Conservation (phyloP, 2,797 vertebrate species). For the Chelmon rostratus region DNA sequence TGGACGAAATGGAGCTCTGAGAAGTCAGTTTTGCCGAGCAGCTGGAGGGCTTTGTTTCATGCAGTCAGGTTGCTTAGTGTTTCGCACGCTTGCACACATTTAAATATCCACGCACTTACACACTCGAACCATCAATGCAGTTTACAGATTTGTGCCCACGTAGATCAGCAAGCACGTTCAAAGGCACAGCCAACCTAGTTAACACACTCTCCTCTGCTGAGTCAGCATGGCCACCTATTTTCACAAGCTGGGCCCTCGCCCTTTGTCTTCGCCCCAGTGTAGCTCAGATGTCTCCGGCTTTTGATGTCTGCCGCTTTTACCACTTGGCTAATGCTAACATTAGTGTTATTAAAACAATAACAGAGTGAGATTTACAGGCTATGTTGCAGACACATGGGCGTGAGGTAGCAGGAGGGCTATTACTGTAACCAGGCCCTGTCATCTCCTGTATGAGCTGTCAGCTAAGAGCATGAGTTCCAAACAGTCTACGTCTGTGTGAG, state of each 20-base stretch:
- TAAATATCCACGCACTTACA: slow-evolving; percentile 29
- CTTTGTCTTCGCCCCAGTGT: slow-evolving; percentile 69
- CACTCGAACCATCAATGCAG: slow-evolving; percentile 37
- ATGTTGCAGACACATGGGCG: slow-evolving; percentile 71
- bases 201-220: slow-evolving; percentile 61
- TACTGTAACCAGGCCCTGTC: slow-evolving; percentile 68
- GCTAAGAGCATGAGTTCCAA: slow-evolving; percentile 39
- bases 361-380: slow-evolving; percentile 73
- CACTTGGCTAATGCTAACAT: slow-evolving; percentile 75
- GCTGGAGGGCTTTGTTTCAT: slow-evolving; percentile 78
- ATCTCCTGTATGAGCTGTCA: slow-evolving; percentile 66
- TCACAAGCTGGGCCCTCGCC: slow-evolving; percentile 70
- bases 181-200: not conserved
- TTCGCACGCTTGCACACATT: slow-evolving; percentile 62
- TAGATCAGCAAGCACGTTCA: slow-evolving; percentile 31
- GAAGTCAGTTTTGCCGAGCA: slow-evolving; percentile 73
- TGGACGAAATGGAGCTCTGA: slow-evolving; percentile 73
- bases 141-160: slow-evolving; percentile 46
- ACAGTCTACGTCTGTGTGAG: slow-evolving; percentile 35
- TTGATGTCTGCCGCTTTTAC: slow-evolving; percentile 73
- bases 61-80: slow-evolving; percentile 71
- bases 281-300: slow-evolving; percentile 61
- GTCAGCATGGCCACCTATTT: slow-evolving; percentile 80
- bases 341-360: slow-evolving; percentile 79
- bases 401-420: slow-evolving; percentile 68